Percentiles rank a stretch among this genome's conserved stretches.
Evolutionary conservation across 2,888 invertebrate species (phyloP).

Genomic region (Ormyrus labotus): DNA sequence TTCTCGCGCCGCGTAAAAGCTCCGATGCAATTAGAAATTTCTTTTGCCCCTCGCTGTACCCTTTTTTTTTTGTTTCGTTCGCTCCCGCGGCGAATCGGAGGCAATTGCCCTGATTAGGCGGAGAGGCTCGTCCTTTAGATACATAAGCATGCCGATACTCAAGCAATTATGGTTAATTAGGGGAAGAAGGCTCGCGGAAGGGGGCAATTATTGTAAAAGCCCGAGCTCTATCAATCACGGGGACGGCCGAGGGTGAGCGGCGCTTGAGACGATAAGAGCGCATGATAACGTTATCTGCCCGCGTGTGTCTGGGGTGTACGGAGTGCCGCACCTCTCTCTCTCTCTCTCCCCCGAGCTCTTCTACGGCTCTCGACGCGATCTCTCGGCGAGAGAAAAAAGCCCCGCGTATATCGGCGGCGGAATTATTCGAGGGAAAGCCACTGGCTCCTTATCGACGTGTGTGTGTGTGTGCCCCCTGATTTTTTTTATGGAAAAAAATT

Average conservation of each 20-base stretch:
- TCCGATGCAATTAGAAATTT: constrained; percentile 3
- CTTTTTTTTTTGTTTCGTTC: not conserved
- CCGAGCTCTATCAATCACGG: constrained; percentile 70
- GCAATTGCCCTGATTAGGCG: constrained; percentile 41
- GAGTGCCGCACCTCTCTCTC: constrained; percentile 56
- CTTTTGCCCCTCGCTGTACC: not conserved
- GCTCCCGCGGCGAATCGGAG: not conserved
- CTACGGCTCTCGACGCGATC: constrained; percentile 1
- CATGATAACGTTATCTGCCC: constrained; percentile 61
- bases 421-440: not conserved
- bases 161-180: constrained; percentile 62
- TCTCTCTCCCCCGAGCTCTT: constrained; percentile 50
- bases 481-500: not conserved
- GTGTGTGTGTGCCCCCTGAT: not conserved
- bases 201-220: constrained; percentile 73
- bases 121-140: constrained; percentile 19
- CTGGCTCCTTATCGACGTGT: not conserved
- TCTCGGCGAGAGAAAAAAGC: not conserved
- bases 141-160: constrained; percentile 6
- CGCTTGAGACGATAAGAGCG: constrained; percentile 41
- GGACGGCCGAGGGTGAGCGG: not conserved
- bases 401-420: not conserved
- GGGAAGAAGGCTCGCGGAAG: constrained; percentile 57
- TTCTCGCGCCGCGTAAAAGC: constrained; percentile 3
- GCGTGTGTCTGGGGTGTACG: no score